Evolutionary conservation across 2,797 vertebrate genomes (phyloP).

Genomic region (Oceanodroma leucorhoa): DNA sequence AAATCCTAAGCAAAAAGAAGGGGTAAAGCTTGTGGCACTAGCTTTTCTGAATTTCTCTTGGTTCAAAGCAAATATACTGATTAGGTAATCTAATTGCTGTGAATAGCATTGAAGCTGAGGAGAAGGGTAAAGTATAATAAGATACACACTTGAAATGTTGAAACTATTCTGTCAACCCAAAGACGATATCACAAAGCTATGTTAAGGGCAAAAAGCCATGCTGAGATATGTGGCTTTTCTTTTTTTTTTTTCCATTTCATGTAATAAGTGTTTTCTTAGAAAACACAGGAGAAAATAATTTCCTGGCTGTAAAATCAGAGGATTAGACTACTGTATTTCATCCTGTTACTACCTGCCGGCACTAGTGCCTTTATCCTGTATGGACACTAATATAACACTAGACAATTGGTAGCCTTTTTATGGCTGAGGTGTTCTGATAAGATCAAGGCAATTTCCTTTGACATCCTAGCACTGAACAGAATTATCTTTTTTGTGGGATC

Average conservation of each 20-base stretch:
- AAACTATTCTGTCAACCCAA: background rate
- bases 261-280: background rate
- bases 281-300: background rate
- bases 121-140: background rate
- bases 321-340: background rate
- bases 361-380: background rate
- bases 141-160: background rate
- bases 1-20: background rate
- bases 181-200: background rate
- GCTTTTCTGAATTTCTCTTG: background rate
- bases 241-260: background rate
- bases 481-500: background rate
- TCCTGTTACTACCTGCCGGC: background rate
- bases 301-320: background rate
- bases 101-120: background rate
- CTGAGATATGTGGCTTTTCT: background rate
- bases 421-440: background rate
- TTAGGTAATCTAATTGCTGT: background rate
- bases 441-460: background rate
- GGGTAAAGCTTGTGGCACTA: rapidly evolving
- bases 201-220: background rate
- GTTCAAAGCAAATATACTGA: background rate
- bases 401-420: background rate
- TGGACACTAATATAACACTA: background rate
- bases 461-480: background rate